These are phyloP conservation scores for Orchesella flavescens DNA, from an alignment of 2,888 invertebrate species.

Conservation along the genomic window DNA sequence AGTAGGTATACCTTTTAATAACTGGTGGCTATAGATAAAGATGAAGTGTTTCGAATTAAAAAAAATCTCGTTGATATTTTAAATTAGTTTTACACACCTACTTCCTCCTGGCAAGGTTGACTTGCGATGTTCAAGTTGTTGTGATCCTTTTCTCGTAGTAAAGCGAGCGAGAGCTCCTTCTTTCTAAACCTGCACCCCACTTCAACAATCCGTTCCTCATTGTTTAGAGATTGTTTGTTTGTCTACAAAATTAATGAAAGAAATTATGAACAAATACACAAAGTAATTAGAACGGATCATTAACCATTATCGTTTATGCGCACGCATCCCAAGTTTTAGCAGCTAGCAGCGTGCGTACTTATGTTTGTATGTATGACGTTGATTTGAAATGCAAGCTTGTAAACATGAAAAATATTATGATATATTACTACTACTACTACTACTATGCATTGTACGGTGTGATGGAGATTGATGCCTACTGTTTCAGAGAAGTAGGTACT, in stretches of 20 bases:
- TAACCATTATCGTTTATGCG: conserved; percentile 7
- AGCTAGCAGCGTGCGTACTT: neutral
- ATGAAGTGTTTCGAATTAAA: neutral
- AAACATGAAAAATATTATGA: too few species aligned
- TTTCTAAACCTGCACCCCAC: too few species aligned
- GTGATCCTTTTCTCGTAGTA: neutral
- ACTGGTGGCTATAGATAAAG: neutral
- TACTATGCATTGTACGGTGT: too few species aligned
- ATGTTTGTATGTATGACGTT: too few species aligned
- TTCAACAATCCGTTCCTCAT: too few species aligned
- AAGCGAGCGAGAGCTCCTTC: too few species aligned
- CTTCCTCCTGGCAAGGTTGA: conserved; percentile 61
- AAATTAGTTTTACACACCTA: conserved; percentile 43
- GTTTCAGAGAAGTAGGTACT: too few species aligned
- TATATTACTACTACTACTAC: too few species aligned
- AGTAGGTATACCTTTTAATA: neutral
- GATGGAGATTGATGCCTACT: too few species aligned
- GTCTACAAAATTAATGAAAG: conserved; percentile 29
- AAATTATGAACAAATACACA: conserved; percentile 25
- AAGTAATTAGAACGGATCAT: conserved; percentile 43
- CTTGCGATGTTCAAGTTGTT: conserved; percentile 10
- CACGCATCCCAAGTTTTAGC: neutral
- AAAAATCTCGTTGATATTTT: conserved; percentile 11
- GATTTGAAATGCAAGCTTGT: too few species aligned
- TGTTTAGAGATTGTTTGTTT: conserved; percentile 15